Base-by-base conservation (phyloP, 37 sponge, comb jelly and placozoan genomes). In the Halisarca cf. caerulea region DNA sequence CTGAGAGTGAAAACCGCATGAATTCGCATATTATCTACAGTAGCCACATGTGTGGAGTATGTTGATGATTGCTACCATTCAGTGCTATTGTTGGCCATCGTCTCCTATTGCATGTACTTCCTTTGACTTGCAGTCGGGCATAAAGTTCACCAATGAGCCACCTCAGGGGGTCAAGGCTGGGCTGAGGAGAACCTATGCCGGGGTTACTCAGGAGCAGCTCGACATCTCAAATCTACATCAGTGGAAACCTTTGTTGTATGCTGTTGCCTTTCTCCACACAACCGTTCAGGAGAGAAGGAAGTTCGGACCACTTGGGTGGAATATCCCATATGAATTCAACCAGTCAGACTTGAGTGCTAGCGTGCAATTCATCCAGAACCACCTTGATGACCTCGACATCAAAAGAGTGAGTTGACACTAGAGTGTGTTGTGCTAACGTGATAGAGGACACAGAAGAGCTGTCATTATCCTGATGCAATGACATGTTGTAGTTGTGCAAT, bases 271-370 rank as follows among this genome's bases (percentile, higher is more conserved):
- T 88, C 85, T 95, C n/a, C 98, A 98, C 88, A 93, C 94, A 34
- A 93, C 94, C 8, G 96, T 99, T 43, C 99, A 99, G 84, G 99
- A 99, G 80, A 83, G 99, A 23, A 85, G 99, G 43, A 99, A 99
- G 89, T 99, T 94, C 85, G 99, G 99, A 0, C 97, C 99, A 0
- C 90, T 99, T 23, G 99, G 99, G 35, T 99, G 99, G 99, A 99
- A 99, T 57, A 99, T 99, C 27, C 99, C 99, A 8, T 99, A 99
- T 79, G 99, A 99, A 88, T 99, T 95, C 82, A 99, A 99, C 90
- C 94, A 99, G 77, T 93, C 97, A 0, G 99, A 99, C 83, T 88
- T 99, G 81, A 91, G 90, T 61, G 95, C 99, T 30, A 97, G 94
- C 59, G 88, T 99, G 23, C 99, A 99, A 92, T 99, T 99, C 66